Evolutionary conservation across 2,888 invertebrate genomes (phyloP), one percentile per base, ranked within the genome.

Genomic region (Sinohyriopsis cumingii): DNA sequence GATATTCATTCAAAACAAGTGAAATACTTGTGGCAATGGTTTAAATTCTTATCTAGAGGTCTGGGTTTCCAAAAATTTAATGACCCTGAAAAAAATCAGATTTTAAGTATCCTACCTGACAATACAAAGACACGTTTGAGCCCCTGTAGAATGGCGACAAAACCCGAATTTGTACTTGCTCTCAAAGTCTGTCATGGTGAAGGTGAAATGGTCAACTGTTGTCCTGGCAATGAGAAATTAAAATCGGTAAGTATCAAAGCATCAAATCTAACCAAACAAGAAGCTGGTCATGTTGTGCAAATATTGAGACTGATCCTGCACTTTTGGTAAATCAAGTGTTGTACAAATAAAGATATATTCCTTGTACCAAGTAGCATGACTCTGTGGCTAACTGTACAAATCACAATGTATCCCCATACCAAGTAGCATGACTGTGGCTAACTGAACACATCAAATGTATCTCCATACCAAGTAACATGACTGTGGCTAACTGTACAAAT

Each of bases 131-230:
- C 97, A 95, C 25, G 95, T 95, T 88, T 95, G 94, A 33, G 95
- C 94, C 89, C 95, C 94, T 7, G 97, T 96, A 89, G 98, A 96
- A 90, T 96, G 97, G 45, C 99, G 94, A 90, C 98, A 98, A 91
- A 96, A 99, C 79, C 98, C 98, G 92, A 96, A 99, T 57, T 96
- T 96, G 94, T 96, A 98, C 92, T 96, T 97, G 45, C 97, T 96
- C 89, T 97, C 96, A 83, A 95, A 93, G 83, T 95, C 96, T 33
- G 99, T 99, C 87, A 99, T 92, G 66, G 98, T 98, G 92, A 99
- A 99, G 45, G 98, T 98, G 91, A 97, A 99, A 86, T 96, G 95
- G 90, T 98, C 96, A 70, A 98, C 95, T 73, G 94, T 94, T 83
- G 87, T 86, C 68, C 88, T 88, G 82, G 22, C 83, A 80, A 65